Conservation (phyloP, 2,888 invertebrate species). For the Habrosyne pyritoides region DNA sequence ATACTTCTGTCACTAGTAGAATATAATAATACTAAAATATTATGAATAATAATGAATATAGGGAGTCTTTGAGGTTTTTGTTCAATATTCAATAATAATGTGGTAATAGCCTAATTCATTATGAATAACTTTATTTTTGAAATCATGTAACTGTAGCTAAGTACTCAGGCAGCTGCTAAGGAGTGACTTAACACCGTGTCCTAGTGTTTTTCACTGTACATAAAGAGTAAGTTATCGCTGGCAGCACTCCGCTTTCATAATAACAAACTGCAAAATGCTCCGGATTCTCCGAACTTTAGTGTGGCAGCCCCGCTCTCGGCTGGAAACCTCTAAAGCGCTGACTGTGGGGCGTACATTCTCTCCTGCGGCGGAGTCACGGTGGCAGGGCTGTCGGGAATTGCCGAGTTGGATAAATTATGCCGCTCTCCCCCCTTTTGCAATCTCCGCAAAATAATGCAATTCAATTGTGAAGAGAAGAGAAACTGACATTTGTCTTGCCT, state of each 20-base stretch:
- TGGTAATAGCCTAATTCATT: background rate
- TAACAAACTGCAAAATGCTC: slow-evolving; percentile 79
- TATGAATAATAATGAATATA: no score
- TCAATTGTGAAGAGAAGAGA: slow-evolving; percentile 66
- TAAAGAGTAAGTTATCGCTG: slow-evolving; percentile 70
- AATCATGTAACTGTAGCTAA: background rate
- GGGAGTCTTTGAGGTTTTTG: no score
- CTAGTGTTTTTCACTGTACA: slow-evolving; percentile 60
- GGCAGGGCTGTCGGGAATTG: slow-evolving; percentile 76
- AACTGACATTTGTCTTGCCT: slow-evolving; percentile 66
- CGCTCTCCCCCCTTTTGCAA: slow-evolving; percentile 70
- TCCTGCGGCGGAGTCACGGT: slow-evolving; percentile 65
- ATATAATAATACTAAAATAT: no score
- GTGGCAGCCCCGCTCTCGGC: slow-evolving; percentile 61
- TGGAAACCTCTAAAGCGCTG: slow-evolving; percentile 79
- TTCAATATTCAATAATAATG: no score
- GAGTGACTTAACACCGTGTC: slow-evolving; percentile 39
- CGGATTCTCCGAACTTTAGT: slow-evolving; percentile 77
- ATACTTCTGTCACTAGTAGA: background rate
- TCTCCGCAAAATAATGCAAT: slow-evolving; percentile 76
- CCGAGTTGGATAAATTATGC: slow-evolving; percentile 76
- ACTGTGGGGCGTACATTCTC: slow-evolving; percentile 72
- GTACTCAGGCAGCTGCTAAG: slow-evolving; percentile 11
- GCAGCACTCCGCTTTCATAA: slow-evolving; percentile 66
- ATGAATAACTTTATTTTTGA: background rate